phyloP scores from a whole-genome alignment of 1,140 invertebrate species.

The Drosophila carrolli region DNA sequence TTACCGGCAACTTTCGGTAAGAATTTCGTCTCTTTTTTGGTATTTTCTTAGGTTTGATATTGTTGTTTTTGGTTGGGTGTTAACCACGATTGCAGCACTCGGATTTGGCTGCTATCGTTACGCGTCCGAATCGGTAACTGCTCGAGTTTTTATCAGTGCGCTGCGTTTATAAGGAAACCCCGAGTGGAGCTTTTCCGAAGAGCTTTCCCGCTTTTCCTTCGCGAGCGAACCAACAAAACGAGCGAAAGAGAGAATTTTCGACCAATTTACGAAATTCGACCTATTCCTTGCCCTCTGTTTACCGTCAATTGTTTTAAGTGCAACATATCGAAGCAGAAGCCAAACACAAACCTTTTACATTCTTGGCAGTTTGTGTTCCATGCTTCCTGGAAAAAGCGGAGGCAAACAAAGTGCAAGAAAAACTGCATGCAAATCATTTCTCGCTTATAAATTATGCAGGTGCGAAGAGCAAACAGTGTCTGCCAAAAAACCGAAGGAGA shows the following conservation, averaged over 20 bases:
- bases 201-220: conserved; percentile 41
- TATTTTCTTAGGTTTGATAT: conserved; percentile 28
- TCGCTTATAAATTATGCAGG: conserved; percentile 71
- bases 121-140: conserved; percentile 76
- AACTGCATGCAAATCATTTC: conserved; percentile 76
- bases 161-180: conserved; percentile 59
- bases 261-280: conserved; percentile 56
- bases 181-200: conserved; percentile 29
- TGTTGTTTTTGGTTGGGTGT: conserved; percentile 22
- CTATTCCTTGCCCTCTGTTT: conserved; percentile 37
- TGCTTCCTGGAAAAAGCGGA: conserved; percentile 13
- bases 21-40: conserved; percentile 17
- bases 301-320: conserved; percentile 73
- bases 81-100: conserved; percentile 14
- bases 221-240: conserved; percentile 20
- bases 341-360: conserved; percentile 42
- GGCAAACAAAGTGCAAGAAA: conserved; percentile 44
- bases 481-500: background rate
- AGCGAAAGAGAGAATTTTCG: conserved; percentile 44
- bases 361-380: conserved; percentile 32
- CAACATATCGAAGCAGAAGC: conserved; percentile 58
- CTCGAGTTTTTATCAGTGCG: conserved; percentile 62
- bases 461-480: conserved; percentile 10
- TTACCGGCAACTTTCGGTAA: conserved; percentile 54
- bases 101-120: conserved; percentile 52